These are phyloP conservation scores for Agrilus mali DNA, from an alignment of 2,888 invertebrate genomes.

Conservation along the genomic window DNA sequence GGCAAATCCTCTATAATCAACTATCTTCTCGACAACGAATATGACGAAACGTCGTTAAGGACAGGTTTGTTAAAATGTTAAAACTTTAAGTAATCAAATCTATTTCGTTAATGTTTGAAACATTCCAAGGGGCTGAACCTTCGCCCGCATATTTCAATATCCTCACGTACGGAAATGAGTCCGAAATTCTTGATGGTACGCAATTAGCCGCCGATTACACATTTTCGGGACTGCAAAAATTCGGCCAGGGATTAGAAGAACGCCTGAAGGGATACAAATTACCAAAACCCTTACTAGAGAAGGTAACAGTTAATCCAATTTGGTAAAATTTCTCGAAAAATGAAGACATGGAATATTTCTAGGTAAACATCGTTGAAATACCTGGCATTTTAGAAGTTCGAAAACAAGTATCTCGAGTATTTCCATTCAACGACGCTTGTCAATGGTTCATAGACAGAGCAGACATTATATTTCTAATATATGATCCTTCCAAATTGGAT, in stretches of 20 bases:
- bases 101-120: not conserved
- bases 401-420: conserved; percentile 83
- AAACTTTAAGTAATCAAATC: not conserved
- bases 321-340: not conserved
- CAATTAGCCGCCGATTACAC: conserved; percentile 92
- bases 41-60: conserved; percentile 67
- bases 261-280: conserved; percentile 70
- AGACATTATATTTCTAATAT: conserved; percentile 88
- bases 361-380: conserved; percentile 93
- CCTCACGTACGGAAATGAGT: conserved; percentile 75
- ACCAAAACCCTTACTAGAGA: conserved; percentile 74
- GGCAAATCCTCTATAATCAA: conserved; percentile 92
- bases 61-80: conserved; percentile 50
- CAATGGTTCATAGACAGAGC: conserved; percentile 97
- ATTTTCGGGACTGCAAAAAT: conserved; percentile 87
- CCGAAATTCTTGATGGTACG: conserved; percentile 79
- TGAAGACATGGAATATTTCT: conserved; percentile 10
- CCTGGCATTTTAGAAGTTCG: conserved; percentile 90
- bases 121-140: conserved; percentile 73
- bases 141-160: conserved; percentile 89
- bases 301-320: conserved; percentile 41
- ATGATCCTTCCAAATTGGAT: conserved; percentile 90
- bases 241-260: conserved; percentile 86
- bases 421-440: conserved; percentile 91
- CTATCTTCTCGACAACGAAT: conserved; percentile 79